Evolutionary conservation across 2,113 vertebrate genomes (phyloP).

Genomic region (Murina feae): DNA sequence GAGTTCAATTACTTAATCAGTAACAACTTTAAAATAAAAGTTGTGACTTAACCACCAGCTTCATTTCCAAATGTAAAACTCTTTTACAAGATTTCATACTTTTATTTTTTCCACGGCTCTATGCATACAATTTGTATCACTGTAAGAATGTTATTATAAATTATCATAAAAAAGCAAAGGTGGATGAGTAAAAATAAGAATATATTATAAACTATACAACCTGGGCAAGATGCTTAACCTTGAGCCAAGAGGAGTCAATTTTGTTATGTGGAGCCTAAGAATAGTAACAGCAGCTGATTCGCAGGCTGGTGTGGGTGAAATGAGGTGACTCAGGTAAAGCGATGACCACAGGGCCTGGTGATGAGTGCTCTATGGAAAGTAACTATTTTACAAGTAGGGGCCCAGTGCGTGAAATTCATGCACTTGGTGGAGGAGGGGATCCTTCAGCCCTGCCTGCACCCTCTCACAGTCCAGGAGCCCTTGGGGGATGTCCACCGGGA

Average conservation of each 20-base stretch:
- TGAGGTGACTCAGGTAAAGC: not conserved
- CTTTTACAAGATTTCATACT: not conserved
- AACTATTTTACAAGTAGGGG: not conserved
- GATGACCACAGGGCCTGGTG: not conserved
- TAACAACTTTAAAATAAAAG: conserved; percentile 11
- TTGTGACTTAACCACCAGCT: not conserved
- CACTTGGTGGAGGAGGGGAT: too few relatives aligned
- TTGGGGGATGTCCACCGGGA: too few relatives aligned
- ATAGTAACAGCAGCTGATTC: not conserved
- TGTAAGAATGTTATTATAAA: not conserved
- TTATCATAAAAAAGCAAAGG: not conserved
- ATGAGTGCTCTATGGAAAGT: not conserved
- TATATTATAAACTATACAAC: not conserved
- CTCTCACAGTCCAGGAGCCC: too few relatives aligned
- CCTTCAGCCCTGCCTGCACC: too few relatives aligned
- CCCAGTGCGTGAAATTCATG: too few relatives aligned
- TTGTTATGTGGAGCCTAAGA: not conserved
- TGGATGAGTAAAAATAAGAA: not conserved
- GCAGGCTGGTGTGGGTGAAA: not conserved
- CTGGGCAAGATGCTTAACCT: not conserved
- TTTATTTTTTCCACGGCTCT: not conserved
- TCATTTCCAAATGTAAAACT: conserved; percentile 19
- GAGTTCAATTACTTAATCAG: not conserved
- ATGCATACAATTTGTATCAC: not conserved
- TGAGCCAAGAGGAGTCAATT: not conserved